Conservation (phyloP, 2,113 vertebrate species). For the Pseudolaguvia tuberculata region DNA sequence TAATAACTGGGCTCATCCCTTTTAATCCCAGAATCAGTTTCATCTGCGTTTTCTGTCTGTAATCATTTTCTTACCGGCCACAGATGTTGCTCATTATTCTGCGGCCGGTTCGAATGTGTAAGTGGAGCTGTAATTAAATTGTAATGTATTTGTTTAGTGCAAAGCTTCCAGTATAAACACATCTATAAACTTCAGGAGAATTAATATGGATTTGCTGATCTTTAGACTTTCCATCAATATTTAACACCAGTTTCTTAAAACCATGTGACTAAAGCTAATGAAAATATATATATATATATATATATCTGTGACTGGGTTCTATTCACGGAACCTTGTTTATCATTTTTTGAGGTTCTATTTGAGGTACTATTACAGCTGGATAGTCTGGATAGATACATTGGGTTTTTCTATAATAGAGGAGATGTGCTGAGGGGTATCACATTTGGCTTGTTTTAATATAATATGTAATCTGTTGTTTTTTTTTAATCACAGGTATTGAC, state of each 20-base stretch:
- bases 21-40: slow-evolving; percentile 25
- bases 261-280: background rate
- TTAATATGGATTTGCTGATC: background rate
- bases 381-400: too few species aligned
- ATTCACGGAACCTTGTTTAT: background rate
- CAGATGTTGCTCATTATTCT: slow-evolving; percentile 64
- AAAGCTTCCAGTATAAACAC: slow-evolving; percentile 54
- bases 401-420: too few species aligned
- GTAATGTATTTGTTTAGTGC: slow-evolving; percentile 57
- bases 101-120: slow-evolving; percentile 52
- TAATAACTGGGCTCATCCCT: slow-evolving; percentile 15
- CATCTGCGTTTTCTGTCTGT: slow-evolving; percentile 59
- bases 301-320: background rate
- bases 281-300: too few species aligned
- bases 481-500: slow-evolving; percentile 80
- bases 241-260: slow-evolving; percentile 12
- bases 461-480: background rate
- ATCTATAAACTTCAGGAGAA: slow-evolving; percentile 37
- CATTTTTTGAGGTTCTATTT: background rate
- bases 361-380: too few species aligned
- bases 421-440: background rate
- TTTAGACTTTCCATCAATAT: slow-evolving; percentile 7
- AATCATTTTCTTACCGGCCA: slow-evolving; percentile 64
- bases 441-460: background rate
- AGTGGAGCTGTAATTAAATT: slow-evolving; percentile 54